A percentile compares a stretch with the other conserved stretches of the same genome.
Evolutionary conservation across 2,888 invertebrate species (phyloP).

Genomic region (Pharmacophagus antenor): DNA sequence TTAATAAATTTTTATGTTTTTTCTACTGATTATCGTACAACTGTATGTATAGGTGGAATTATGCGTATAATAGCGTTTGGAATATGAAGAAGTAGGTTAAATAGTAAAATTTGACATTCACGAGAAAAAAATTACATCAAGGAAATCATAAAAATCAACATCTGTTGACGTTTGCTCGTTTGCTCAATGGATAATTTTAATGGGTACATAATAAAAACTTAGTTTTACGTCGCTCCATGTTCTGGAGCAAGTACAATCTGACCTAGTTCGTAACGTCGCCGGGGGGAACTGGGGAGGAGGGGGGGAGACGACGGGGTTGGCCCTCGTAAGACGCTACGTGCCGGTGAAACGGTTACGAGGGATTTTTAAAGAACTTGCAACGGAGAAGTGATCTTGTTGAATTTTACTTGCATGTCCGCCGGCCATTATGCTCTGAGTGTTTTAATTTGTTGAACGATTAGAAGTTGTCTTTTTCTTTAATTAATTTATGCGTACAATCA

Average conservation of each 20-base stretch:
- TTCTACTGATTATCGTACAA: too few relatives aligned
- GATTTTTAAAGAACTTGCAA: conserved; percentile 31
- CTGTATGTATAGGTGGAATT: too few relatives aligned
- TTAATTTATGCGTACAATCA: too few relatives aligned
- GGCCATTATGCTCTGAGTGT: background rate
- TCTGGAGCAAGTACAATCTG: conserved; percentile 37
- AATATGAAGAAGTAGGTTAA: too few relatives aligned
- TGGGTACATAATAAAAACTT: conserved; percentile 45
- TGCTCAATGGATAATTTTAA: conserved; percentile 46
- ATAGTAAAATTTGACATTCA: too few relatives aligned
- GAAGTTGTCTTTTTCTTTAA: too few relatives aligned
- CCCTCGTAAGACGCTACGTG: conserved; percentile 38
- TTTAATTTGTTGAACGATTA: background rate
- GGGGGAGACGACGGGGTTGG: too few relatives aligned
- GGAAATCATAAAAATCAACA: conserved; percentile 41
- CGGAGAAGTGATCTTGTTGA: conserved; percentile 19
- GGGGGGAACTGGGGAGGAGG: too few relatives aligned
- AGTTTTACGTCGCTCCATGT: conserved; percentile 32
- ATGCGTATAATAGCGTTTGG: too few relatives aligned
- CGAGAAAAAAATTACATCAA: conserved; percentile 19
- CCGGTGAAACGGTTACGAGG: conserved; percentile 37
- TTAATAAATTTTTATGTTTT: background rate
- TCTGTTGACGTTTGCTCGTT: conserved; percentile 44
- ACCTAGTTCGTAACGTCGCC: conserved; percentile 40
- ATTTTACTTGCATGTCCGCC: conserved; percentile 14